These are phyloP conservation scores for Cephus pygmeus DNA, from an alignment of 2,888 invertebrate species.

Conservation along the genomic window DNA sequence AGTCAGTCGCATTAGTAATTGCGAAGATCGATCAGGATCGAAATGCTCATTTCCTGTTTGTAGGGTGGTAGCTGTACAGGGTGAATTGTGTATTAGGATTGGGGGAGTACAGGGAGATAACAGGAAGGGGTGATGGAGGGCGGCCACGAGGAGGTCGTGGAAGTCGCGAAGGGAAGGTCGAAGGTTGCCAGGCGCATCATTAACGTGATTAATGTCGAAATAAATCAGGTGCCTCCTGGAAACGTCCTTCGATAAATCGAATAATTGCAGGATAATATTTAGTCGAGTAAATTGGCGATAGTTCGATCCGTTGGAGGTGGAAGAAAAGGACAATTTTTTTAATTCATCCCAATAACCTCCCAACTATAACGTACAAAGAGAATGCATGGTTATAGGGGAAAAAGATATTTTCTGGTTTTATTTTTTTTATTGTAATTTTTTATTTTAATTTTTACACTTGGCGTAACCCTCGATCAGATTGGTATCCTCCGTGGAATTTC, in stretches of 20 bases:
- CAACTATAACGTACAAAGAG: not conserved
- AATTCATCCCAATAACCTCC: not conserved
- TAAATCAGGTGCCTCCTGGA: conserved; percentile 61
- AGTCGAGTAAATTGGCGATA: conserved; percentile 58
- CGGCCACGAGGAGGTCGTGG: conserved; percentile 30
- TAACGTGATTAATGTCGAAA: conserved; percentile 66
- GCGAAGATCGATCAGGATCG: conserved; percentile 62
- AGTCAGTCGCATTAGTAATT: conserved; percentile 54
- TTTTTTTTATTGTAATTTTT: not conserved
- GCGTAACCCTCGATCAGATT: not conserved
- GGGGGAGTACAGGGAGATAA: conserved; percentile 45
- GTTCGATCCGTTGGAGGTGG: not conserved
- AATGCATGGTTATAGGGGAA: not conserved
- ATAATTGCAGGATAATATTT: conserved; percentile 63
- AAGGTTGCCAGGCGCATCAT: conserved; percentile 60
- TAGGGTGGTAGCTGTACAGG: conserved; percentile 39
- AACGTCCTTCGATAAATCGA: conserved; percentile 62
- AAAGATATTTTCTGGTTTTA: not conserved
- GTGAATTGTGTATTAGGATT: conserved; percentile 20
- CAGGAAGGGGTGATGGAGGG: conserved; percentile 37
- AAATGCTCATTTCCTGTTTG: conserved; percentile 63
- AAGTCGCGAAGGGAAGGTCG: conserved; percentile 40
- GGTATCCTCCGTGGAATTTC: not conserved
- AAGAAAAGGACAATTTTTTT: not conserved
- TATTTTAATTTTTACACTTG: not conserved